Evolutionary conservation across 2,113 vertebrate genomes (phyloP).

Genomic region (Chamaea fasciata): DNA sequence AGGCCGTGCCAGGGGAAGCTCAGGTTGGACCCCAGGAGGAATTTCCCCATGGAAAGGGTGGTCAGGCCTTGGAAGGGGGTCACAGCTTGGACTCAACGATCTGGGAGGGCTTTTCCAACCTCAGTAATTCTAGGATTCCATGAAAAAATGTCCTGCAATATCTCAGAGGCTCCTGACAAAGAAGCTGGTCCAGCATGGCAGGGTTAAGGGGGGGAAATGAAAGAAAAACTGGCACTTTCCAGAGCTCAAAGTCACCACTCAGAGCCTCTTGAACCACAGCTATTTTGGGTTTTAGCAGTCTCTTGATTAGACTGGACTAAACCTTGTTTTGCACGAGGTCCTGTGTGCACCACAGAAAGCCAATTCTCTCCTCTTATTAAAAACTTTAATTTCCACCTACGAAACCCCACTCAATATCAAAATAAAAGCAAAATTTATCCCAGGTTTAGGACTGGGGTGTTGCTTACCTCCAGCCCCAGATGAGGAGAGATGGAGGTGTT

Average conservation of each 20-base stretch:
- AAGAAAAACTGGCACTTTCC: not conserved
- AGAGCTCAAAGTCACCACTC: not conserved
- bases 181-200: not conserved
- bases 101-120: not conserved
- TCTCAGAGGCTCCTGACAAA: not conserved
- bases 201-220: not conserved
- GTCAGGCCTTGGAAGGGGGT: not conserved
- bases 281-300: not conserved
- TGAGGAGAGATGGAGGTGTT: not conserved
- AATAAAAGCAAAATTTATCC: not conserved
- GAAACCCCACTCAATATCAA: rapidly evolving
- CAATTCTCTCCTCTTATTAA: not conserved
- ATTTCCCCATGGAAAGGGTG: not conserved
- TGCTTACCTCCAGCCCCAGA: not conserved
- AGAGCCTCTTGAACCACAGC: not conserved
- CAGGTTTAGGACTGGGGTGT: not conserved
- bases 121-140: not conserved
- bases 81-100: not conserved
- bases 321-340: not conserved
- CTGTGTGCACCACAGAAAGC: not conserved
- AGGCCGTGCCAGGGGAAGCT: not conserved
- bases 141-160: not conserved
- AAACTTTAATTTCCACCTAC: not conserved
- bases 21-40: not conserved
- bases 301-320: not conserved